These are phyloP conservation scores for Chamaea fasciata DNA, from an alignment of 2,113 vertebrate species.

Conservation along the genomic window DNA sequence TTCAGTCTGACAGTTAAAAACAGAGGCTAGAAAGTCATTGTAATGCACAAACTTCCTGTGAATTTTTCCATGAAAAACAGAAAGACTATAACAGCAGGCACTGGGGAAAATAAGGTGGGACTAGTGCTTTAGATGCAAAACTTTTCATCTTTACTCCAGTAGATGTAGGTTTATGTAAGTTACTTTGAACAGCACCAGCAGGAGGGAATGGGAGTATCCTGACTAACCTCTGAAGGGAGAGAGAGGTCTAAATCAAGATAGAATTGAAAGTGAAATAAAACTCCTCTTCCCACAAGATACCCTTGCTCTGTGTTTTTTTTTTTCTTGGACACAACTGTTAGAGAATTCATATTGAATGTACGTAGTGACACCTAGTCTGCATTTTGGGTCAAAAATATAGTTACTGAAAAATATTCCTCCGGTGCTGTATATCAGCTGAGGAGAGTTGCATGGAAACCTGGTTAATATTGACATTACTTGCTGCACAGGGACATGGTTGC, in stretches of 20 bases:
- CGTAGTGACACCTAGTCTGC: not conserved
- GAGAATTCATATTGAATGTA: not conserved
- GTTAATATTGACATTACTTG: not conserved
- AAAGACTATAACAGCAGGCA: not conserved
- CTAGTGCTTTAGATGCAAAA: not conserved
- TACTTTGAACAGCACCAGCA: not conserved
- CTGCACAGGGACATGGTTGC: not conserved
- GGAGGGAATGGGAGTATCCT: not conserved
- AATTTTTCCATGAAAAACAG: not conserved
- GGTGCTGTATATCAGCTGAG: not conserved
- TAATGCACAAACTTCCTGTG: not conserved
- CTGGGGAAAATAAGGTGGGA: not conserved
- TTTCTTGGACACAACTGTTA: not conserved
- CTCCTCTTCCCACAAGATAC: not conserved
- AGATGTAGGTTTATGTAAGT: not conserved
- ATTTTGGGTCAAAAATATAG: not conserved
- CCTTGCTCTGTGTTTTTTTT: rapidly evolving
- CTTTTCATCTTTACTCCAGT: not conserved
- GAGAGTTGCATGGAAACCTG: not conserved
- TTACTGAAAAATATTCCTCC: not conserved
- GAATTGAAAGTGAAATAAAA: not conserved
- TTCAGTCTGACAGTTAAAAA: not conserved
- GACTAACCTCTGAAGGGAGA: not conserved
- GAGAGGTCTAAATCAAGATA: not conserved
- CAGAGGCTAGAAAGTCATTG: not conserved